phyloP scores from a whole-genome alignment of 2,113 vertebrate species.

The Zingel zingel region DNA sequence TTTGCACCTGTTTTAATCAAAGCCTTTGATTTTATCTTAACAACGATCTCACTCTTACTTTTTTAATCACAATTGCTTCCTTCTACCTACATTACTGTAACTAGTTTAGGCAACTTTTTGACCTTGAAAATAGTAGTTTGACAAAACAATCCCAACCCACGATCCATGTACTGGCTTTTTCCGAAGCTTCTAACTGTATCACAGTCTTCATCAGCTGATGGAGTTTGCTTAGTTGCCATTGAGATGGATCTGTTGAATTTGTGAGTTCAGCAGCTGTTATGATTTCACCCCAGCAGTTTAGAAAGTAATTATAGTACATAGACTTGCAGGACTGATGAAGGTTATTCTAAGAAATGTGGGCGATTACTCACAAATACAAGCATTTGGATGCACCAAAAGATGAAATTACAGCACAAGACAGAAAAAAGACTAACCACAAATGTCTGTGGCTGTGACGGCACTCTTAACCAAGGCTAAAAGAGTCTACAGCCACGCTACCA shows the following conservation, averaged over 20 bases:
- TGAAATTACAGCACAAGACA: not conserved
- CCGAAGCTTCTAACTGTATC: not conserved
- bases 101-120: not conserved
- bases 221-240: not conserved
- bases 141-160: not conserved
- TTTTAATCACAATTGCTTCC: not conserved
- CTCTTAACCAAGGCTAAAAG: not conserved
- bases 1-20: not conserved
- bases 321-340: not conserved
- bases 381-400: slow-evolving; percentile 5
- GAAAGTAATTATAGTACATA: not conserved
- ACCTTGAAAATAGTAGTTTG: not conserved
- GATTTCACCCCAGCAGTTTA: not conserved
- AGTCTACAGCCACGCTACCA: not conserved
- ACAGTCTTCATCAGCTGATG: not conserved
- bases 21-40: not conserved
- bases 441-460: slow-evolving; percentile 12
- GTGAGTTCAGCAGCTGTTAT: not conserved
- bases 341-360: not conserved
- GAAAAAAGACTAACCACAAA: slow-evolving; percentile 11
- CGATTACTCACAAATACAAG: slow-evolving; percentile 18
- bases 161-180: not conserved
- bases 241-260: not conserved
- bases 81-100: not conserved
- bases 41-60: not conserved